Evolutionary conservation across 2,888 invertebrate genomes (phyloP).

Genomic region (Dolomedes plantarius): DNA sequence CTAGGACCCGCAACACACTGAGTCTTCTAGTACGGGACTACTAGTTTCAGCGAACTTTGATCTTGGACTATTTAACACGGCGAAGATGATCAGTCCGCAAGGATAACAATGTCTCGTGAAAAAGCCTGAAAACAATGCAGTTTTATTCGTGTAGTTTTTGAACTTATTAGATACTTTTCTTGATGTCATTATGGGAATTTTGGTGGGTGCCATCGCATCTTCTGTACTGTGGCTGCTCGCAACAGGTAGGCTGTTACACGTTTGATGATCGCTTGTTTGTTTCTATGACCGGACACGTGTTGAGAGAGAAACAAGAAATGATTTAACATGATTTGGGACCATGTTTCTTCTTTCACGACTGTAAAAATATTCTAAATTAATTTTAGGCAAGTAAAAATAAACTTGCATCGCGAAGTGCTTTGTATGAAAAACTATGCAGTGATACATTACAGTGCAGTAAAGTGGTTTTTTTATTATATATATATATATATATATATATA

Average conservation of each 20-base stretch:
- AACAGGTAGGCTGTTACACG: constrained; percentile 46
- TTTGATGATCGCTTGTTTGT: background rate
- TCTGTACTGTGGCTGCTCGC: constrained; percentile 55
- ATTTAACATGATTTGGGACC: too few species aligned
- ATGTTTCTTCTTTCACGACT: too few species aligned
- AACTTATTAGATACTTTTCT: constrained; percentile 14
- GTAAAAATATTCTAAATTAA: too few species aligned
- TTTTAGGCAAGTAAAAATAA: too few species aligned
- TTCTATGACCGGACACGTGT: background rate
- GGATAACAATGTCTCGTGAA: background rate
- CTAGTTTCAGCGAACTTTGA: background rate
- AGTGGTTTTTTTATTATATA: too few species aligned
- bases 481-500: too few species aligned
- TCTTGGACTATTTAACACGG: background rate
- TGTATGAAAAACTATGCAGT: too few species aligned
- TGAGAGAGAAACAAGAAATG: too few species aligned
- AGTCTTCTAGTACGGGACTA: background rate
- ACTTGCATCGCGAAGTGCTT: too few species aligned
- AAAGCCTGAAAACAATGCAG: background rate
- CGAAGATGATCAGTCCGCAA: background rate
- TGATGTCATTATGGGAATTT: constrained; percentile 52
- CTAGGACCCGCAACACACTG: background rate
- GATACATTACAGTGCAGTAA: too few species aligned
- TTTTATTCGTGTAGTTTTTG: background rate
- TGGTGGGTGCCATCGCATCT: constrained; percentile 54